Evolutionary conservation across 1,140 invertebrate genomes (phyloP), one percentile per base, ranked within the genome.

Genomic region (Saccostrea glomerata): DNA sequence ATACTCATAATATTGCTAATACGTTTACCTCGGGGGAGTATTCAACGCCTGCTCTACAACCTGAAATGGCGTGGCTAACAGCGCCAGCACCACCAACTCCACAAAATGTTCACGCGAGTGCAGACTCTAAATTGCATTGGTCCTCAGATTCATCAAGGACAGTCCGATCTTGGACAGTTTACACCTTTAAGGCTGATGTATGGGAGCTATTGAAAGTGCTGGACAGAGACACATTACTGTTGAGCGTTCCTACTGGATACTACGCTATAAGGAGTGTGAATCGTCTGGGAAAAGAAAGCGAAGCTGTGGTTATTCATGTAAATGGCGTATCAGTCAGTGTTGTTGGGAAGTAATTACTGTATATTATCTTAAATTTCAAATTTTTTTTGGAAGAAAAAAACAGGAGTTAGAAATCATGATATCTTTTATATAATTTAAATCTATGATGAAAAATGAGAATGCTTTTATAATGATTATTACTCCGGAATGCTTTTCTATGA

Each of bases 41-140:
- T 87, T 82, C 63, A 13, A 82, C 60, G n/a, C 90, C 89, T n/a
- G 90, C 91, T 70, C 56, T 92, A 12, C 66, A 87, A 36, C 93
- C 93, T 0, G 86, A 84, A 85, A 93, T 93, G 92, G 17, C 89
- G 5, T 93, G 93, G 93, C 56, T 93, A 23, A 89, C 86, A 54
- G 84, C 56, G 30, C 63, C 82, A 3, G 25, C 58, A 5, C 86
- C 88, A 15, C 30, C 83, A 40, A 56, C 25, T 17, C 89, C 89
- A 56, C 63, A 30, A 12, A 87, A 91, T 83, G 86, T 92, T 1
- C 56, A 30, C 13, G 84, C 70, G 17, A 82, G 15, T 77, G 87
- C 84, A 23, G 70, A 77, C 70, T 47, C 60, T n/a, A 66, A 60
- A 9, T 11, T 91, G 4, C 54, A 86, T 13, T 92, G 92, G 92